These are phyloP conservation scores for Capra hircus DNA, from an alignment of 2,113 vertebrate genomes.

Conservation along the genomic window DNA sequence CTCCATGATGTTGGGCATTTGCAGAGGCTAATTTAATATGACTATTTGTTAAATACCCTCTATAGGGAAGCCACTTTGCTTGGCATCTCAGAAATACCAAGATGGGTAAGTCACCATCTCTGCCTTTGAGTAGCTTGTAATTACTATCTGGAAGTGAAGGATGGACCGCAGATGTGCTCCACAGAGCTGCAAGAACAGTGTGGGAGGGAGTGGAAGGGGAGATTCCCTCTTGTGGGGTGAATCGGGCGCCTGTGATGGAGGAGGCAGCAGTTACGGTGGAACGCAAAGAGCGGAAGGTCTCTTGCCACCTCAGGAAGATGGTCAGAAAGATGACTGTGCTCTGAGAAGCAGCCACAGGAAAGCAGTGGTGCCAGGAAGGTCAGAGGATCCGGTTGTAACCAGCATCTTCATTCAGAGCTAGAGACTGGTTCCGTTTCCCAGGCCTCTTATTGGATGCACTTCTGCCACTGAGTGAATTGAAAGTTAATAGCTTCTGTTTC, in stretches of 20 bases:
- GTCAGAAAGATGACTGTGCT: not conserved
- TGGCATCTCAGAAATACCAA: not conserved
- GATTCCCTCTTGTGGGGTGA: not conserved
- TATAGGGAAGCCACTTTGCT: not conserved
- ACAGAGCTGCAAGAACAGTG: not conserved
- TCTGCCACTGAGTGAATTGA: constrained; percentile 43
- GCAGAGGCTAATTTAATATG: not conserved
- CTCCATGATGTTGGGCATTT: not conserved
- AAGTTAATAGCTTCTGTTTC: constrained; percentile 61
- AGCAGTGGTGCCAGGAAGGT: constrained; percentile 14
- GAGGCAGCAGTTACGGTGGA: not conserved
- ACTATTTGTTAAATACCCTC: not conserved
- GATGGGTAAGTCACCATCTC: not conserved
- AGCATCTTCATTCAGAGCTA: constrained; percentile 41
- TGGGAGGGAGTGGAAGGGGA: not conserved
- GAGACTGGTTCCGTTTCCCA: constrained; percentile 49
- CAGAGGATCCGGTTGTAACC: constrained; percentile 32
- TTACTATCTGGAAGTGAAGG: not conserved
- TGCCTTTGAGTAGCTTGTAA: not conserved
- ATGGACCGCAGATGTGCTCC: not conserved
- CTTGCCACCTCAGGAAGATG: not conserved
- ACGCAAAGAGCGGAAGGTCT: not conserved
- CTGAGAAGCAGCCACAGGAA: not conserved
- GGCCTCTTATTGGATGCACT: constrained; percentile 21
- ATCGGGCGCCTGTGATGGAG: not conserved